phyloP scores from a whole-genome alignment of 2,797 vertebrate genomes.

The Danio kyathit region DNA sequence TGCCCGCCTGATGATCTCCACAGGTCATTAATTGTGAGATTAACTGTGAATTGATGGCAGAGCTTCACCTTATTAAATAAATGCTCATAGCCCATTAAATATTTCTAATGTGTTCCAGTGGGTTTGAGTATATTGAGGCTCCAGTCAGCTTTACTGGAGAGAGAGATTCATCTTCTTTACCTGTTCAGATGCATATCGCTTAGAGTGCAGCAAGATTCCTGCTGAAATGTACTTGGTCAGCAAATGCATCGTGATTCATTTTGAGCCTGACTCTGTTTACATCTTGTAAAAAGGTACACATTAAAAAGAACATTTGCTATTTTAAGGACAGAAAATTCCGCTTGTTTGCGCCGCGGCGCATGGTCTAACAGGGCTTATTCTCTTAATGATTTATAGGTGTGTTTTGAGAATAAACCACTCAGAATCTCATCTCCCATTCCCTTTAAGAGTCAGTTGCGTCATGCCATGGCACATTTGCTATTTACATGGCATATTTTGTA shows the following conservation, averaged over 20 bases:
- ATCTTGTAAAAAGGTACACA: background rate
- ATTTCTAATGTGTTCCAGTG: slow-evolving; percentile 29
- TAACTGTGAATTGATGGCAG: slow-evolving; percentile 42
- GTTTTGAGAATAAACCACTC: too few relatives aligned
- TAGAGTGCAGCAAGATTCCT: background rate
- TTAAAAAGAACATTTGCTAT: background rate
- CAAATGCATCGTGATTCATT: background rate
- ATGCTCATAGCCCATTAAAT: slow-evolving; percentile 49
- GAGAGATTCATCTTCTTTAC: slow-evolving; percentile 25
- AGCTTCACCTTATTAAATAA: slow-evolving; percentile 49
- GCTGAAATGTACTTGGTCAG: slow-evolving; percentile 1
- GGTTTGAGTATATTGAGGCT: slow-evolving; percentile 51
- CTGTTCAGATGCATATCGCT: background rate
- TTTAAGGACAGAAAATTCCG: too few relatives aligned
- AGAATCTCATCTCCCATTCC: too few relatives aligned
- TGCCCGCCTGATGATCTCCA: slow-evolving; percentile 22
- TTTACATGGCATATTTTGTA: too few relatives aligned
- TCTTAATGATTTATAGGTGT: too few relatives aligned
- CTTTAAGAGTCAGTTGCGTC: too few relatives aligned
- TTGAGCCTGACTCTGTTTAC: background rate
- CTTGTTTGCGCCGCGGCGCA: too few relatives aligned
- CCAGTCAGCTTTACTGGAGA: background rate
- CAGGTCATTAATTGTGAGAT: slow-evolving; percentile 49
- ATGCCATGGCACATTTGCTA: too few relatives aligned
- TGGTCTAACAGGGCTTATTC: too few relatives aligned